Conservation (phyloP, 1,140 invertebrate species). For the Luehdorfia chinensis region DNA sequence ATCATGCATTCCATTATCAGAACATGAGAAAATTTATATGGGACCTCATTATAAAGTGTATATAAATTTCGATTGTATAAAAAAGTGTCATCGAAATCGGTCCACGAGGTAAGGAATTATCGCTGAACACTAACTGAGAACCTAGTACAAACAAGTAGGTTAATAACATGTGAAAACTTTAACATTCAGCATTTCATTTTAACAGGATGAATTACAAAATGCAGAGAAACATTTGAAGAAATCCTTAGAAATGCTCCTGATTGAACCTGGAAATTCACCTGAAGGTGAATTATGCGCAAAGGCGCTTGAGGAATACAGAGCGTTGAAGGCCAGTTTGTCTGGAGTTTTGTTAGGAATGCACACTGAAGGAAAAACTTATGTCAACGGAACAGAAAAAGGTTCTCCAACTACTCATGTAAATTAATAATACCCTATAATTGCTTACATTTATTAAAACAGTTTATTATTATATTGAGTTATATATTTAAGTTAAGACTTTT, state of each 20-base stretch:
- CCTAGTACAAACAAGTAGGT: too few relatives aligned
- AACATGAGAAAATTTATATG: too few relatives aligned
- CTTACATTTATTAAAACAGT: not conserved
- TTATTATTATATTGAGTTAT: not conserved
- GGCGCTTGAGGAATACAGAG: conserved; percentile 82
- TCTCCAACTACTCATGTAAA: not conserved
- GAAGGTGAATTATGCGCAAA: conserved; percentile 83
- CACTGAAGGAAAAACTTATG: conserved; percentile 49
- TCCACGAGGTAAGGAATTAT: too few relatives aligned
- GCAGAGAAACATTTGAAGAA: conserved; percentile 80
- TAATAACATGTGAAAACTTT: too few relatives aligned
- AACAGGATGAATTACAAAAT: conserved; percentile 70
- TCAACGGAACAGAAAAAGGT: conserved; percentile 23
- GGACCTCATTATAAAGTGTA: too few relatives aligned
- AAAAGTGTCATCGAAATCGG: too few relatives aligned
- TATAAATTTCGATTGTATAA: too few relatives aligned
- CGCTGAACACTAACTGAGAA: too few relatives aligned
- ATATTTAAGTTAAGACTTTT: too few relatives aligned
- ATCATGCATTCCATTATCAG: too few relatives aligned
- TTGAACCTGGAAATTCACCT: conserved; percentile 84
- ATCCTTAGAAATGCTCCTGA: conserved; percentile 81
- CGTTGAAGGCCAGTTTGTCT: conserved; percentile 78
- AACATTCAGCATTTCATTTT: too few relatives aligned
- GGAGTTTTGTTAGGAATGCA: conserved; percentile 62
- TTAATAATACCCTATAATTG: not conserved